Conservation (phyloP, 2,888 invertebrate genomes). For the Alentia gelatinosa region DNA sequence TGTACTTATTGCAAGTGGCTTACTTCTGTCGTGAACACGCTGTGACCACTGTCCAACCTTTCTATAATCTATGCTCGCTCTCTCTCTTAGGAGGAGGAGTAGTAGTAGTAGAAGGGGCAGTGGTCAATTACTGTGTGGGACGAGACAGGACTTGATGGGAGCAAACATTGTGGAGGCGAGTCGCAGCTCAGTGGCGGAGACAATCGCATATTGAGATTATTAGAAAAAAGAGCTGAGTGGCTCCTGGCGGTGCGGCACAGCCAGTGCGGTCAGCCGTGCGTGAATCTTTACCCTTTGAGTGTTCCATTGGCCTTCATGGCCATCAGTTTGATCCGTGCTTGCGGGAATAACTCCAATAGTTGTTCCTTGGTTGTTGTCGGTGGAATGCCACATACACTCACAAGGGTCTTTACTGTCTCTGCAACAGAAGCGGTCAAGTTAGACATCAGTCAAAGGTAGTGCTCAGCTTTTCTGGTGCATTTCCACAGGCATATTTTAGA, state of each 20-base stretch:
- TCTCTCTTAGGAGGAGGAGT: neutral
- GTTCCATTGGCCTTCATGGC: constrained; percentile 50
- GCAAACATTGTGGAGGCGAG: neutral
- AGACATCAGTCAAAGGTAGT: constrained; percentile 3
- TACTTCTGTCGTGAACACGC: neutral
- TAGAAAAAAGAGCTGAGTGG: constrained; percentile 34
- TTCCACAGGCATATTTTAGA: too few relatives aligned
- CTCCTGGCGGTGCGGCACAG: constrained; percentile 21
- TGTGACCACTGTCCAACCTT: neutral
- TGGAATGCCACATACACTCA: constrained; percentile 52
- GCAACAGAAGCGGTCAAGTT: constrained; percentile 42
- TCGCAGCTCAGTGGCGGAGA: neutral
- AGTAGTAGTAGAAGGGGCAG: constrained; percentile 11
- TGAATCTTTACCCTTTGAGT: constrained; percentile 48
- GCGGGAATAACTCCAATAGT: constrained; percentile 48
- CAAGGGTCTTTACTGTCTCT: constrained; percentile 50
- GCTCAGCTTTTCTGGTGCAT: too few relatives aligned
- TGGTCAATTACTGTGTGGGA: constrained; percentile 25
- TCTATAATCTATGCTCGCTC: neutral
- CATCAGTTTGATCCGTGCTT: constrained; percentile 51
- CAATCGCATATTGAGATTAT: neutral
- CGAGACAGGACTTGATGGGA: constrained; percentile 7
- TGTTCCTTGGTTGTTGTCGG: constrained; percentile 42
- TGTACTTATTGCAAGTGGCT: neutral
- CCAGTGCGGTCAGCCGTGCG: constrained; percentile 30